Evolutionary conservation across 2,797 vertebrate species (phyloP).

Genomic region (Myoxocephalus aenaeus): DNA sequence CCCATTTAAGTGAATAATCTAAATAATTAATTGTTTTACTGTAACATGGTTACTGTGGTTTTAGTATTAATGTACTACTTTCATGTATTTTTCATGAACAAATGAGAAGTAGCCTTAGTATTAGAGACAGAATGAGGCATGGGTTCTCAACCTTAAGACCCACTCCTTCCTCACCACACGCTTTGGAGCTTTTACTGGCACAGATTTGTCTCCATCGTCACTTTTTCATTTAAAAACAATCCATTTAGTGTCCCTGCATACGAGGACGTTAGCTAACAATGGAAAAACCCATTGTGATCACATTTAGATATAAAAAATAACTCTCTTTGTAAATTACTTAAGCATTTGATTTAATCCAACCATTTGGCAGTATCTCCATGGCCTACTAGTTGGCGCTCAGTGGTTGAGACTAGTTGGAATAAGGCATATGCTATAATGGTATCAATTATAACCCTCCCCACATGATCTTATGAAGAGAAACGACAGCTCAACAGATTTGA

Average conservation of each 20-base stretch:
- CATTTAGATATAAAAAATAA: background rate
- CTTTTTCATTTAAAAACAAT: too few species aligned
- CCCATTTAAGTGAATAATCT: background rate
- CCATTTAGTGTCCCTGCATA: too few species aligned
- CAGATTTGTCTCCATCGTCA: too few species aligned
- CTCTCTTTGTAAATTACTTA: too few species aligned
- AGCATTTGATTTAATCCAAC: background rate
- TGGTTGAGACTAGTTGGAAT: background rate
- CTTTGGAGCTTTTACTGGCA: too few species aligned
- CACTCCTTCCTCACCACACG: too few species aligned
- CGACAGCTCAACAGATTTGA: slow-evolving; percentile 6
- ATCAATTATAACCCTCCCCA: slow-evolving; percentile 12
- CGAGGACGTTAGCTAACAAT: background rate
- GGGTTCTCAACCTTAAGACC: too few species aligned
- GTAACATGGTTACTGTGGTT: background rate
- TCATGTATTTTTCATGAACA: background rate
- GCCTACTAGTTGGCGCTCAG: background rate
- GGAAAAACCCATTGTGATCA: background rate
- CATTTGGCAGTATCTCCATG: background rate
- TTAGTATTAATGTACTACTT: background rate
- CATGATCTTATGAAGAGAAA: slow-evolving; percentile 20
- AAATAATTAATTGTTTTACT: background rate
- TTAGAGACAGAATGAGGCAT: background rate
- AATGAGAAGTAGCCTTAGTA: background rate
- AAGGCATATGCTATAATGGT: slow-evolving; percentile 9